Base-by-base conservation (phyloP, 1,140 invertebrate species). In the Cylas formicarius region DNA sequence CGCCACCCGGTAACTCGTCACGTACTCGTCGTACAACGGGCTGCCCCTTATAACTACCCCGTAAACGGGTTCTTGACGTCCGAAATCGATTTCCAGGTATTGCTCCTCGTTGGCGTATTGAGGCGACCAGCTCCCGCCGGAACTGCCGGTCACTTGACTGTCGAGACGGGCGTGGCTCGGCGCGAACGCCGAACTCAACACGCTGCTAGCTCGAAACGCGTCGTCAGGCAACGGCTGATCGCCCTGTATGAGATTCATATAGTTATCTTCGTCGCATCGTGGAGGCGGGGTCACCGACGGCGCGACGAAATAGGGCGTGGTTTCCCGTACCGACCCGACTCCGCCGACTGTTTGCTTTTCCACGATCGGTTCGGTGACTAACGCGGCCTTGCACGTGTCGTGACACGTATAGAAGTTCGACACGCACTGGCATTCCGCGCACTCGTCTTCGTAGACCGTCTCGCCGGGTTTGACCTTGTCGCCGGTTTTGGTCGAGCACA, bases 371-470 rank as follows among this genome's bases (percentile, higher is more conserved):
- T 38, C 8, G 5, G 19, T 44, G 11, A 22, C 19, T 79, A 80
- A 8, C 64, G 57, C 14, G 63, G 11, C 21, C 19, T 79, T 79
- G 7, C 64, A 57, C 14, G 63, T 72, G 45, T 65, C 65, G 59
- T 76, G 76, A 59, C 82, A 84, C 35, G 77, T 66, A 47, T 82
- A 76, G n/a, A 70, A 71, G 63, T 88, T 86, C 52, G 84, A 73
- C 1, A 85, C 63, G 53, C 86, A 90, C 52, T 87, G 83, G 52
- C 86, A 89, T 11, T 74, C 70, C 56, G 76, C 71, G 53, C 82
- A 86, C 0, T 72, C 69, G 4, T 71, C 71, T 34, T 73, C 71
- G n/a, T 71, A 53, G 2, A 68, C 42, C 2, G 78, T 64, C 5
- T 67, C 68, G 4, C 80, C 78, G 3, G 82, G 80, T 69, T 80